phyloP scores from a whole-genome alignment of 92 coral and sea anemone genomes.

The Phenganax stokvisi region DNA sequence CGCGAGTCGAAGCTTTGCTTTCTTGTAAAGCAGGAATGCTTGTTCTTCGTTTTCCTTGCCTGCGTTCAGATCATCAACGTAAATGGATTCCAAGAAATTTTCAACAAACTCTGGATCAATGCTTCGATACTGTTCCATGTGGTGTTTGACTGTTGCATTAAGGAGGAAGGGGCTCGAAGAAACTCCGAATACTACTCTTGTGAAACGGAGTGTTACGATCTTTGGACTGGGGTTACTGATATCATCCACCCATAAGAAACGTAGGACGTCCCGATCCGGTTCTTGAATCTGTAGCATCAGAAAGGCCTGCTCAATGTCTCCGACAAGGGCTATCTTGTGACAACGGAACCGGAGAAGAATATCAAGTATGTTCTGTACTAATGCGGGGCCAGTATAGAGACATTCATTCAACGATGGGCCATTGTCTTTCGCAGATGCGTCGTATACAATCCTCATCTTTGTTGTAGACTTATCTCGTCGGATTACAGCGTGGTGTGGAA shows the following conservation, averaged over 20 bases:
- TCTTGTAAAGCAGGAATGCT: slow-evolving; percentile 38
- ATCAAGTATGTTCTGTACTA: slow-evolving; percentile 21
- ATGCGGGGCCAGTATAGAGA: slow-evolving; percentile 25
- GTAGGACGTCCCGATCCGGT: slow-evolving; percentile 30
- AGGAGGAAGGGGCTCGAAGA: slow-evolving; percentile 45
- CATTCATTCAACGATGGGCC: slow-evolving; percentile 50
- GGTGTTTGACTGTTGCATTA: slow-evolving; percentile 45
- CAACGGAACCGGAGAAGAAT: slow-evolving; percentile 31
- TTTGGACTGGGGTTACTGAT: slow-evolving; percentile 23
- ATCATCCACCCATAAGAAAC: slow-evolving; percentile 41
- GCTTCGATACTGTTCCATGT: slow-evolving; percentile 35
- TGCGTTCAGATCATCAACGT: slow-evolving; percentile 57
- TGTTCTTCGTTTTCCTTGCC: slow-evolving; percentile 40
- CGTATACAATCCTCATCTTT: slow-evolving; percentile 48
- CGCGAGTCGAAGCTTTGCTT: slow-evolving; percentile 44
- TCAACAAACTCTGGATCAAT: slow-evolving; percentile 58
- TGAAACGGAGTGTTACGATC: slow-evolving; percentile 36
- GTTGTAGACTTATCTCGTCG: slow-evolving; percentile 47
- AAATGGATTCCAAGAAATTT: slow-evolving; percentile 43
- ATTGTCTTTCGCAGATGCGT: slow-evolving; percentile 48
- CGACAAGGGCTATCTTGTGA: slow-evolving; percentile 16
- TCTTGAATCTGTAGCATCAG: slow-evolving; percentile 19
- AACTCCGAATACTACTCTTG: slow-evolving; percentile 59
- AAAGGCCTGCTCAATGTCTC: slow-evolving; percentile 27
- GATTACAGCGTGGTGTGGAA: slow-evolving; percentile 55